Conservation (phyloP, 2,797 vertebrate genomes). For the Microchirus variegatus region DNA sequence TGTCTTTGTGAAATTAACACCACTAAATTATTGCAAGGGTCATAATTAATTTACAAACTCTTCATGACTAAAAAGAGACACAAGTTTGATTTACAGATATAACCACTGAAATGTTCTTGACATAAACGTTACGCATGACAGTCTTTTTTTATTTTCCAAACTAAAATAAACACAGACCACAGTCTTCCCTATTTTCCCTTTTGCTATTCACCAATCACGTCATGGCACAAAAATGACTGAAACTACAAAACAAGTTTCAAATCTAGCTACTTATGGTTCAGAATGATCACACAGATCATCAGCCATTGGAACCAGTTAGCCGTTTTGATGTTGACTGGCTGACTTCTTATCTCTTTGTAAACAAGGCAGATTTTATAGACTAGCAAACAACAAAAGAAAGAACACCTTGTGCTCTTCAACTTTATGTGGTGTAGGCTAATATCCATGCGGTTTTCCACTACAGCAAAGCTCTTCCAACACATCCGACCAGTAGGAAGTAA, state of each 20-base stretch:
- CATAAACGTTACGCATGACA: no score
- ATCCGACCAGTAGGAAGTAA: slow-evolving; percentile 52
- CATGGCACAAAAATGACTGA: no score
- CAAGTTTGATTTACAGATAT: no score
- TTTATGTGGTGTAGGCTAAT: slow-evolving; percentile 24
- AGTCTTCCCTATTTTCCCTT: no score
- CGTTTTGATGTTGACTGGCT: neutral
- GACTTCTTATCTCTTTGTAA: slow-evolving; percentile 13
- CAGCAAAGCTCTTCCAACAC: slow-evolving; percentile 26
- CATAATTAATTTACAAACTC: no score
- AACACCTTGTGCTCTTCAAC: slow-evolving; percentile 46
- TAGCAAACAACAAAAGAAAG: slow-evolving; percentile 14
- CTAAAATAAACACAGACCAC: no score
- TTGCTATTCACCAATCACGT: no score
- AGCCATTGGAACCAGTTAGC: neutral
- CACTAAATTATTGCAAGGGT: slow-evolving; percentile 3
- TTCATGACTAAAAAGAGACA: no score
- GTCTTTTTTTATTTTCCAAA: no score
- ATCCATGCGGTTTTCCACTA: slow-evolving; percentile 38
- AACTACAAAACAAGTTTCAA: neutral
- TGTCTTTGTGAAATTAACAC: slow-evolving; percentile 22
- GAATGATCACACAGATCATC: neutral
- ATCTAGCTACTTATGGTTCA: neutral
- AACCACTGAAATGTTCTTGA: no score
- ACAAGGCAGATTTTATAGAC: slow-evolving; percentile 13